Conservation (phyloP, 1,140 invertebrate species). For the Acromyrmex echinatior region DNA sequence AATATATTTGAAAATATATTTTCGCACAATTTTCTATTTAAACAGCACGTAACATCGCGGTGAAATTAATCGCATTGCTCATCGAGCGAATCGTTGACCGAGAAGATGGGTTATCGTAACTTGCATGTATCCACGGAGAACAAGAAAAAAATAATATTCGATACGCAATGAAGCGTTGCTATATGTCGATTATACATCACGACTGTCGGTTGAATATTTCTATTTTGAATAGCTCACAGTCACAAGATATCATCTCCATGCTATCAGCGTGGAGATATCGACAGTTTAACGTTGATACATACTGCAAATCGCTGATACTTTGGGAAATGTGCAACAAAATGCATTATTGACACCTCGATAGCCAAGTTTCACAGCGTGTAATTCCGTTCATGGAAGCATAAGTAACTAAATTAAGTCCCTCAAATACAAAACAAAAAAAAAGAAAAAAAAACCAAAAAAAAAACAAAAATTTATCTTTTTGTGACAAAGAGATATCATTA, state of each 20-base stretch:
- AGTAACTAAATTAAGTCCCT: background rate
- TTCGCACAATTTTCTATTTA: constrained; percentile 26
- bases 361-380: background rate
- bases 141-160: constrained; percentile 11
- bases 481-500: background rate
- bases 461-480: background rate
- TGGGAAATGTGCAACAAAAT: constrained; percentile 24
- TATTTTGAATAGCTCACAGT: constrained; percentile 49
- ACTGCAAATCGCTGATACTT: constrained; percentile 26
- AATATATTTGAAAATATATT: background rate
- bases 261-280: constrained; percentile 66
- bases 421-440: background rate
- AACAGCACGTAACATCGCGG: constrained; percentile 19
- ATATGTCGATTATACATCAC: constrained; percentile 36
- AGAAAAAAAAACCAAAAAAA: background rate
- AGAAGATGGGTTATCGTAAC: constrained; percentile 37
- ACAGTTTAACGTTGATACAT: constrained; percentile 59
- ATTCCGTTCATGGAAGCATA: background rate
- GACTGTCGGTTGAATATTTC: constrained; percentile 22
- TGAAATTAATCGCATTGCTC: constrained; percentile 45
- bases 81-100: constrained; percentile 70
- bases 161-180: constrained; percentile 37
- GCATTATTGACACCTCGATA: constrained; percentile 18
- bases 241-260: constrained; percentile 45
- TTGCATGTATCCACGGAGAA: constrained; percentile 11